Percentiles rank a stretch among this genome's conserved stretches.
Evolutionary conservation across 2,797 vertebrate species (phyloP).

Genomic region (Pseudochirops cupreus): DNA sequence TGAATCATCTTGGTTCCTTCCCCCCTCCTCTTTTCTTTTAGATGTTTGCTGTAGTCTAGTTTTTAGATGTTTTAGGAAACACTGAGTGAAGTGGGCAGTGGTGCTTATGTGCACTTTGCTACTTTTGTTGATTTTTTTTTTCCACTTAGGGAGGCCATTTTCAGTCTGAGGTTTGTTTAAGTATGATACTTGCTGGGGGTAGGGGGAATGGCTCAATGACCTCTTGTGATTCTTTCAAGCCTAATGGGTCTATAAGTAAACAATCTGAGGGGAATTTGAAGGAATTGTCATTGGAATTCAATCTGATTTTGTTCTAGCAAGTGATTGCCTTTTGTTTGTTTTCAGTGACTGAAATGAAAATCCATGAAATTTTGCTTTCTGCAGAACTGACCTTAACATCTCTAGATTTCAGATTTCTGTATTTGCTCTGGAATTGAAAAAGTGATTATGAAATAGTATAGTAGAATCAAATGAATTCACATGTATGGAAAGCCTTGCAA

Average conservation of each 20-base stretch:
- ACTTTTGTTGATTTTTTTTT: conserved; percentile 15
- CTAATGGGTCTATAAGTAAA: background rate
- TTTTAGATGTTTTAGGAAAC: conserved; percentile 36
- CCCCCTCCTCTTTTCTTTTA: background rate
- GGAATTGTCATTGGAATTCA: background rate
- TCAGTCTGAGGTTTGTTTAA: conserved; percentile 43
- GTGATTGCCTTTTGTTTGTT: conserved; percentile 19
- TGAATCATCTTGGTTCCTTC: conserved; percentile 39
- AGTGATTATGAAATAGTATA: background rate
- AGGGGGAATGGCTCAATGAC: conserved; percentile 11
- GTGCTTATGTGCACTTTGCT: conserved; percentile 20
- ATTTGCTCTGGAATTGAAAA: conserved; percentile 25
- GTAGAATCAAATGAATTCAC: background rate
- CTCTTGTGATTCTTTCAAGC: background rate
- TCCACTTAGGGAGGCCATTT: conserved; percentile 32
- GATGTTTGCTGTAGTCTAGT: conserved; percentile 10
- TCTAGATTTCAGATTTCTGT: background rate
- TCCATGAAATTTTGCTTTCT: background rate
- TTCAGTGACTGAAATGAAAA: conserved; percentile 21
- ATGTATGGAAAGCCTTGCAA: background rate
- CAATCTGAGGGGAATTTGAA: background rate
- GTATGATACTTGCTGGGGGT: background rate
- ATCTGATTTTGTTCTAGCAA: conserved; percentile 34
- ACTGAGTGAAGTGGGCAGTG: conserved; percentile 44
- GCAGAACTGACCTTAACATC: background rate